Conservation (phyloP, 2,113 vertebrate species). For the Mirounga angustirostris region DNA sequence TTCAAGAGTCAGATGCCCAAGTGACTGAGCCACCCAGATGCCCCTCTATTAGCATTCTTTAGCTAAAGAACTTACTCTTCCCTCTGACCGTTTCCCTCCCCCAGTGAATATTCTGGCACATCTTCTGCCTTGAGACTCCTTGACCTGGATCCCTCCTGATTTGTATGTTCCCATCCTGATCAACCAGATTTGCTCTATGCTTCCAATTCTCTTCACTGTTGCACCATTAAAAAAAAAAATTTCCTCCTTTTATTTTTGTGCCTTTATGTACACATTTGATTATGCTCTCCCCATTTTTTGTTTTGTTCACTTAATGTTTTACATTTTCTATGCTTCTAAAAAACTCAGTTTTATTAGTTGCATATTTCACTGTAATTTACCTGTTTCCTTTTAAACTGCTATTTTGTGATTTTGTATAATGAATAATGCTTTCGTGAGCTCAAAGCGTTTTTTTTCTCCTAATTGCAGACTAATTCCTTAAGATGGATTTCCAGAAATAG, state of each 20-base stretch:
- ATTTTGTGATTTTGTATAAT: slow-evolving; percentile 70
- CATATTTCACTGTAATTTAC: slow-evolving; percentile 66
- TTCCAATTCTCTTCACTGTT: slow-evolving; percentile 35
- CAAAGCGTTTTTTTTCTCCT: neutral
- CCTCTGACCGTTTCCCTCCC: neutral
- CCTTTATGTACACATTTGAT: neutral
- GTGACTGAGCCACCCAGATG: neutral
- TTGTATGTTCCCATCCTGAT: neutral
- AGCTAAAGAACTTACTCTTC: neutral
- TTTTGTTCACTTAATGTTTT: slow-evolving; percentile 43
- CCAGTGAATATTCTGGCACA: neutral
- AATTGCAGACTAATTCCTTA: slow-evolving; percentile 71
- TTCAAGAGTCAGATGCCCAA: neutral
- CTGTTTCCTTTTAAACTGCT: slow-evolving; percentile 67
- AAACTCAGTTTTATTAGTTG: slow-evolving; percentile 53
- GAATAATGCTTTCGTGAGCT: slow-evolving; percentile 67
- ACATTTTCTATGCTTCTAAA: slow-evolving; percentile 44
- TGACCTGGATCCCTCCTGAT: neutral
- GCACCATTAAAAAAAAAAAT: neutral
- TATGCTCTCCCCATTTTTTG: neutral
- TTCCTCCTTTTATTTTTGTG: slow-evolving; percentile 29
- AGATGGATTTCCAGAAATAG: slow-evolving; percentile 76
- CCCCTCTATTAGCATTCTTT: neutral
- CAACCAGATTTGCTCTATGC: neutral
- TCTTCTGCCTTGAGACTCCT: neutral